Percentiles rank a stretch among this genome's conserved stretches.
These are phyloP conservation scores for Ommatoiulus sabulosus DNA, from an alignment of 2,888 invertebrate genomes.

Conservation along the genomic window DNA sequence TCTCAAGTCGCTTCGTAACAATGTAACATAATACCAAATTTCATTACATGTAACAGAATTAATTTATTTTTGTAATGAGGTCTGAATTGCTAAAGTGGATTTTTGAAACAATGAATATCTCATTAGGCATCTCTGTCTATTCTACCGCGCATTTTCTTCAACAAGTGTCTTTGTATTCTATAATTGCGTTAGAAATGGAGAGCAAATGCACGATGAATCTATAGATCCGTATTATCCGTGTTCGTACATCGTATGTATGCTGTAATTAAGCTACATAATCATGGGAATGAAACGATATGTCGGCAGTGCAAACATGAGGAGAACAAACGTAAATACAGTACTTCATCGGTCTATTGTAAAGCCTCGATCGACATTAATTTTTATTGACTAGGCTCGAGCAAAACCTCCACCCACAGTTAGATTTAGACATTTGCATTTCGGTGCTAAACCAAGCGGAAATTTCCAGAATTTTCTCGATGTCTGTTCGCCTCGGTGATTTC, in stretches of 20 bases:
- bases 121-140: too few relatives aligned
- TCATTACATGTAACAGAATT: too few relatives aligned
- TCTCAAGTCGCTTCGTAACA: too few relatives aligned
- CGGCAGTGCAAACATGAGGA: neutral
- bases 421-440: neutral
- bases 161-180: neutral
- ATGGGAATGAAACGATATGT: neutral
- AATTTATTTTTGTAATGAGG: too few relatives aligned
- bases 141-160: too few relatives aligned
- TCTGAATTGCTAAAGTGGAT: too few relatives aligned
- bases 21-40: too few relatives aligned
- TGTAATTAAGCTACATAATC: neutral
- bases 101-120: too few relatives aligned
- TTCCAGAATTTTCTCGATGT: neutral
- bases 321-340: neutral
- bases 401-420: neutral
- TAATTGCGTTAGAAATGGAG: neutral
- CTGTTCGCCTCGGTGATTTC: neutral
- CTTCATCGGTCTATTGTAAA: neutral
- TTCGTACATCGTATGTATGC: neutral
- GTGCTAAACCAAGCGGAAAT: neutral
- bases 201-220: neutral
- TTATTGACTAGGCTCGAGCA: neutral
- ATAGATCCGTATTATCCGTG: neutral
- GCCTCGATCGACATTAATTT: neutral